Evolutionary conservation across 2,797 vertebrate genomes (phyloP).

Genomic region (Chloroceryle amazona): DNA sequence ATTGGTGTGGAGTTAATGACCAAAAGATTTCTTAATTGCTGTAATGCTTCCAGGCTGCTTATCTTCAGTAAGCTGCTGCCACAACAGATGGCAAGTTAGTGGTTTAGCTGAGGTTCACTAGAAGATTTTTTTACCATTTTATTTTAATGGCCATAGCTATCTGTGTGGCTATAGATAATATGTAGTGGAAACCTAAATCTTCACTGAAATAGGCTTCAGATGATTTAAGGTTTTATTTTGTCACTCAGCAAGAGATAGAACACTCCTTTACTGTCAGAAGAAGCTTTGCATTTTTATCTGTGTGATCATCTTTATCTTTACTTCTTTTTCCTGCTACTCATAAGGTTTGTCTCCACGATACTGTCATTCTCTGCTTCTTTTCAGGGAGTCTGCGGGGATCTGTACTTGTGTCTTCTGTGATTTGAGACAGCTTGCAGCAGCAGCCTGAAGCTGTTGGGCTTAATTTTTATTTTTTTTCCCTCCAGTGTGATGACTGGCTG

Average conservation of each 20-base stretch:
- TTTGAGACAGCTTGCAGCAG: slow-evolving; percentile 1
- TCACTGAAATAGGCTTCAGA: neutral
- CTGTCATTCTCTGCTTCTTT: neutral
- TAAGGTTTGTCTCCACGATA: neutral
- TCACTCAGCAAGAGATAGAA: neutral
- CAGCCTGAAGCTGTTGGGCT: neutral
- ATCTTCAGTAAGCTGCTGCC: slow-evolving; percentile 65
- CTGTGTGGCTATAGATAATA: neutral
- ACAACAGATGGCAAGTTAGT: slow-evolving; percentile 62
- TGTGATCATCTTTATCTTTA: slow-evolving; percentile 20
- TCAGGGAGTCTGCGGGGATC: slow-evolving; percentile 4
- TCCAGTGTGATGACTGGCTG: neutral
- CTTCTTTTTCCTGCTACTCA: neutral
- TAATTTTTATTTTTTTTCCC: neutral
- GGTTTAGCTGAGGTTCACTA: slow-evolving; percentile 45
- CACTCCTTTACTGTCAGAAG: neutral
- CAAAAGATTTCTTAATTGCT: slow-evolving; percentile 72
- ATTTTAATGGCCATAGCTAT: neutral
- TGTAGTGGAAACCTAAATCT: neutral
- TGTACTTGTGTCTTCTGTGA: slow-evolving; percentile 15
- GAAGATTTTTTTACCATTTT: slow-evolving; percentile 11
- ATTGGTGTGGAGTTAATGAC: slow-evolving; percentile 72
- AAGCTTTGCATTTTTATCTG: neutral
- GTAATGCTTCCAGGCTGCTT: slow-evolving; percentile 67
- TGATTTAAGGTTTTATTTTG: neutral